Evolutionary conservation across 2,797 vertebrate species (phyloP), one percentile per base, ranked within the genome.

Genomic region (Takifugu rubripes): DNA sequence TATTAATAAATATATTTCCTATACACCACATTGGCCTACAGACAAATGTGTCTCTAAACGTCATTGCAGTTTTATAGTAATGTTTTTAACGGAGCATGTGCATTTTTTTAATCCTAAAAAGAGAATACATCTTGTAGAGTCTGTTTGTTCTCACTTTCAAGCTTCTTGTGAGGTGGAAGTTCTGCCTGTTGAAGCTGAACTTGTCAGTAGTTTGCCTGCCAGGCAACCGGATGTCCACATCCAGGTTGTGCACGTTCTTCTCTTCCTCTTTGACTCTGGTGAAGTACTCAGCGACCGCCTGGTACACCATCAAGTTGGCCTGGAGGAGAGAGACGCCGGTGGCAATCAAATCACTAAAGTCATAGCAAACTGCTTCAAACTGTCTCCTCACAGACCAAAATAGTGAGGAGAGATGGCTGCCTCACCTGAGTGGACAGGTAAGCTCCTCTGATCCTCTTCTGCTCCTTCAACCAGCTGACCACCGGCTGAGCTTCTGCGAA

Each of bases 231-330:
- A 97, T 52, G 5, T 89, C 83, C 44, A 97, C 87, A 0, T 92
- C 75, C 42, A 97, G 71, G 55, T 90, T 64, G 33, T 92, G 77
- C 0, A 12, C 36, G 12, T 87, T 3, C 7, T 2, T 9, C 31
- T 10, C 50, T 42, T 87, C 62, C 1, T 48, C 25, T 0, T 84
- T 81, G 0, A 70, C n/a, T 0, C 15, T 61, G 0, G 43, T 21
- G 80, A 91, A 90, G 74, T 92, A 95, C 49, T 91, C 83, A 11
- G 93, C 86, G 58, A 96, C 54, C 0, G 92, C 93, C 78, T 96
- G 94, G 84, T 94, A 94, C 10, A 93, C 93, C 70, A 92, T 68
- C 52, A 94, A 88, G 25, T 93, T 95, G 15, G 94, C 88, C 94
- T 96, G 70, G n/a, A 24, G 3, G 16, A 0, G 50, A 8, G 15